These are phyloP conservation scores for Psix sp. DNA, from an alignment of 1,140 invertebrate species.

Conservation along the genomic window DNA sequence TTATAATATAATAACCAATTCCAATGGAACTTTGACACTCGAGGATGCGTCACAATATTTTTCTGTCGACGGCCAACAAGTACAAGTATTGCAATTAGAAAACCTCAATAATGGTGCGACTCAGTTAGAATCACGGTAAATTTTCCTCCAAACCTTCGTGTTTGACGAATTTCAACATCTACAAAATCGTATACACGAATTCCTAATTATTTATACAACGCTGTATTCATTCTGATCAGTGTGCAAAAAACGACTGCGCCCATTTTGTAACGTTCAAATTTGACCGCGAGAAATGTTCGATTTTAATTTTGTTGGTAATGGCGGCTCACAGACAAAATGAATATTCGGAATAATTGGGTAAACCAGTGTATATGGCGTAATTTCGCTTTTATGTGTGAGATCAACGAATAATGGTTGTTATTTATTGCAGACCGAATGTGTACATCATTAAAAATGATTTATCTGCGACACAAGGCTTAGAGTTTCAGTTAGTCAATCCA, in stretches of 20 bases:
- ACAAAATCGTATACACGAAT: not conserved
- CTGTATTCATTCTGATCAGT: too few species aligned
- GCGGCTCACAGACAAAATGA: too few species aligned
- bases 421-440: conserved; percentile 70
- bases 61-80: conserved; percentile 68
- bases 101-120: conserved; percentile 68
- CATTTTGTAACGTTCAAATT: too few species aligned
- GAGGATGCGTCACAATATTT: conserved; percentile 70
- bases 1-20: conserved; percentile 71
- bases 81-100: conserved; percentile 69
- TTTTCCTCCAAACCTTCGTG: too few species aligned
- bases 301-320: too few species aligned
- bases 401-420: conserved; percentile 12
- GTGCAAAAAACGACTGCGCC: too few species aligned
- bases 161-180: too few species aligned
- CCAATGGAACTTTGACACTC: conserved; percentile 68
- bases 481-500: conserved; percentile 62
- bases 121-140: conserved; percentile 73
- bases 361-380: too few species aligned
- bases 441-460: conserved; percentile 73
- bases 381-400: too few species aligned
- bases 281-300: too few species aligned
- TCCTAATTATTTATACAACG: too few species aligned
- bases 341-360: too few species aligned
- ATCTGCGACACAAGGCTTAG: conserved; percentile 57